Evolutionary conservation across 2,113 vertebrate species (phyloP).

Genomic region (Misgurnus anguillicaudatus): DNA sequence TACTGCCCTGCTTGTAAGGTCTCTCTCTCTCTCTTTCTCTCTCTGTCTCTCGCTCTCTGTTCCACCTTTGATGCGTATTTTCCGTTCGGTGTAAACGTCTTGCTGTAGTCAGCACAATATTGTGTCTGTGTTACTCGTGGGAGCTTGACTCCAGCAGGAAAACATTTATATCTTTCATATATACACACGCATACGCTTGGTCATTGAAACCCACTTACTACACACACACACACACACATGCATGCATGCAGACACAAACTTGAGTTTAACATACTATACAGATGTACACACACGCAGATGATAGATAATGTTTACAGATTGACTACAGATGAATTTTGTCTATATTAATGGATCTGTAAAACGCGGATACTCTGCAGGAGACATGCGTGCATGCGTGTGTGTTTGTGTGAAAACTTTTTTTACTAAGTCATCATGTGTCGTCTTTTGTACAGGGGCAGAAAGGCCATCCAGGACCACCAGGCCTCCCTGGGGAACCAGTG

Average conservation of each 20-base stretch:
- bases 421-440: neutral
- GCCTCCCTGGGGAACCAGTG: conserved; percentile 93
- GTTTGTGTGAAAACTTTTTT: conserved; percentile 29
- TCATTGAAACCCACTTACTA: neutral
- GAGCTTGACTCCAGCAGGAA: conserved; percentile 61
- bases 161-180: conserved; percentile 68
- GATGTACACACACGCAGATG: neutral
- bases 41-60: conserved; percentile 3
- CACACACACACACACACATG: conserved; percentile 36
- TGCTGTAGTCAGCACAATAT: conserved; percentile 66
- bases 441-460: conserved; percentile 80
- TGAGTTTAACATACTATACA: neutral
- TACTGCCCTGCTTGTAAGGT: neutral
- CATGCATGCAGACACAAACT: conserved; percentile 10
- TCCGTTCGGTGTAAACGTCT: conserved; percentile 52
- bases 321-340: conserved; percentile 27
- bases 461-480: conserved; percentile 89
- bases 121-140: conserved; percentile 12
- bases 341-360: conserved; percentile 16
- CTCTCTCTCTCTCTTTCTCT: conserved; percentile 2
- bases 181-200: neutral
- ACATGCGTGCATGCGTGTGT: neutral
- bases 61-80: conserved; percentile 64
- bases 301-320: conserved; percentile 23
- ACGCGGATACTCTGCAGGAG: neutral